Base-by-base conservation (phyloP, 2,888 invertebrate genomes). In the Himalopsyche anomala region DNA sequence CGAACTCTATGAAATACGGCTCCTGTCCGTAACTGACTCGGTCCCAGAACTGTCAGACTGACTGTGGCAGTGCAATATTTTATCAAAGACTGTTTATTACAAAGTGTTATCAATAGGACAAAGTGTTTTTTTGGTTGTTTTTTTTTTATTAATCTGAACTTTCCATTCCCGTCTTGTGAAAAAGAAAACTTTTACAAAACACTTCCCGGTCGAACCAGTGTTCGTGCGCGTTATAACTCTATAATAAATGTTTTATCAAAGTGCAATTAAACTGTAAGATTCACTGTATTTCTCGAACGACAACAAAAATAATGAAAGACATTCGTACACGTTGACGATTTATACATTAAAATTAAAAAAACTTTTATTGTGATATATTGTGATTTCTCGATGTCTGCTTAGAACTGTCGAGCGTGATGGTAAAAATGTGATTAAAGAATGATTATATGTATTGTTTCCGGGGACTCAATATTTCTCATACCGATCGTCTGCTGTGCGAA, bases 351-450 rank as follows among this genome's bases (percentile, higher is more conserved):
- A 82, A 84, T 74, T 51, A 83, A 51, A 84, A 84, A 84, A 88
- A 88, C 86, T 86, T 85, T 88, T 82, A 88, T 87, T 88, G 88
- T 88, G 88, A 88, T 88, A 88, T 88, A 88, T 85, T 88, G 88
- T 88, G 88, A 88, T 88, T 88, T 88, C 88, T 88, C 88, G 88
- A 88, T 88, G 88, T 88, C 87, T 88, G 87, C 88, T 88, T 88
- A 81, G 80, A 88, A 88, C 87, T 88, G 86, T 88, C 88, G 88
- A 88, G 87, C 86, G 88, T 88, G 88, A 88, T 88, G 88, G 87
- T 86, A 88, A 88, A 88, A 88, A 88, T 88, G 88, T 88, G 88
- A 88, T 88, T 87, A 82, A 88, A 88, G 86, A 87, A 88, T 87
- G 87, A 87, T 86, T 88, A 88, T 88, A 88, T 88, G 87, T 88